These are phyloP conservation scores for Gordius sp. DNA, from an alignment of 2,888 invertebrate genomes.

Conservation along the genomic window DNA sequence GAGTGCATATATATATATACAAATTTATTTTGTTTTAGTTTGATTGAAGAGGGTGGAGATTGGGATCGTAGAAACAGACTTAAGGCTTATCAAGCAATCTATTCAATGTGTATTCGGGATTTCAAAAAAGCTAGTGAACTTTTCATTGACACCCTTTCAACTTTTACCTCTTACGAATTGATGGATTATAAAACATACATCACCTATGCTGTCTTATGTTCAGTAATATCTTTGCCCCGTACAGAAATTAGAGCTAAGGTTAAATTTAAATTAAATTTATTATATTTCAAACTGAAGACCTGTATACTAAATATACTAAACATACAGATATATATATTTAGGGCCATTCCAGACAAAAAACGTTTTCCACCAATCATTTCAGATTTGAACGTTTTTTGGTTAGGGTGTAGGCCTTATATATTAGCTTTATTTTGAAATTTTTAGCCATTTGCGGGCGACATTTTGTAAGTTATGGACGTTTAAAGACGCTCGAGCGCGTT, in stretches of 20 bases:
- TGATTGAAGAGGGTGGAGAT: conserved; percentile 88
- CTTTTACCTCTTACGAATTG: conserved; percentile 90
- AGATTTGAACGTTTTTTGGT: too few species aligned
- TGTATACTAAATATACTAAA: background rate
- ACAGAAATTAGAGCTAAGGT: conserved; percentile 52
- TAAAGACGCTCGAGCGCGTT: too few species aligned
- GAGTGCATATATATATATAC: too few species aligned
- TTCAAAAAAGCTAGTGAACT: conserved; percentile 76
- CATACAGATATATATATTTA: background rate
- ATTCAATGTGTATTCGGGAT: conserved; percentile 77
- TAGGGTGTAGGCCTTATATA: too few species aligned
- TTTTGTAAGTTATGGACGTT: too few species aligned
- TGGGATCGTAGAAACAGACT: conserved; percentile 92
- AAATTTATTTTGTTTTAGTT: too few species aligned
- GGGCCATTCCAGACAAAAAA: background rate
- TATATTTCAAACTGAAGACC: conserved; percentile 1
- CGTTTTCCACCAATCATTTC: too few species aligned
- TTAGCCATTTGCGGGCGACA: too few species aligned
- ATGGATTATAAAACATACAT: conserved; percentile 76
- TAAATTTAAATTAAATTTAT: conserved; percentile 17
- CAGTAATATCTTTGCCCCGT: conserved; percentile 51
- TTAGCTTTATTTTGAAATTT: too few species aligned
- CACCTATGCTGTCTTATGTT: conserved; percentile 51
- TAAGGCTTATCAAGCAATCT: conserved; percentile 80
- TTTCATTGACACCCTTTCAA: conserved; percentile 90